Evolutionary conservation across 2,888 invertebrate species (phyloP), one percentile per base, ranked within the genome.

Genomic region (Pammene fasciana): DNA sequence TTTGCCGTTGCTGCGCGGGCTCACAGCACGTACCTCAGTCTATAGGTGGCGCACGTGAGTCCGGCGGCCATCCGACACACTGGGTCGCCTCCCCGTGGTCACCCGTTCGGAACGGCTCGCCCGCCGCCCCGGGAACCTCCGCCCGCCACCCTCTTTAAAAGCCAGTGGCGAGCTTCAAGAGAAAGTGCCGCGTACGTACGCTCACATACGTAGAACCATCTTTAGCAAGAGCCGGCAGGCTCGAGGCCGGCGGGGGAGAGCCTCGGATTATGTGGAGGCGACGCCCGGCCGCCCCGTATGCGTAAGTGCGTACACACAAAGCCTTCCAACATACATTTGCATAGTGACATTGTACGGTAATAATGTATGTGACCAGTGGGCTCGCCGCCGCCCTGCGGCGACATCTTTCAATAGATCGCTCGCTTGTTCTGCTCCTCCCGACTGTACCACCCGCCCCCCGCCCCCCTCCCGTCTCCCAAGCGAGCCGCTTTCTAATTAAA

Each of bases 161-260:
- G 93, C 93, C 93, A 92, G 90, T 92, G 93, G 92, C 92, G 92
- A 93, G 93, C 93, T 93, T 90, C 92, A 91, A 93, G 93, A 93
- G 93, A 93, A 93, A 93, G 92, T 92, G 93, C 93, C 92, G 88
- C 90, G 90, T 92, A 87, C 90, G 89, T 89, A 90, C 87, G 82
- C 90, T 88, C 90, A 91, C 92, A 91, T 90, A 86, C 89, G 89
- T 90, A 90, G 81, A 86, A 86, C 88, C 89, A 89, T 91, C 92
- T 90, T 91, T 88, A 84, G 86, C 85, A 82, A 84, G 84, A 80
- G 79, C 86, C 80, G 80, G 79, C 81, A 80, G 83, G 85, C 82
- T 83, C 80, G 83, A 80, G 82, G 83, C 76, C 74, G 76, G 78
- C 79, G 80, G 85, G 84, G 86, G 85, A 82, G 84, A 82, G 84